A percentile compares a stretch with the other conserved stretches of the same genome.
phyloP scores from a whole-genome alignment of 2,888 invertebrate species.

The Chymomyza amoena region DNA sequence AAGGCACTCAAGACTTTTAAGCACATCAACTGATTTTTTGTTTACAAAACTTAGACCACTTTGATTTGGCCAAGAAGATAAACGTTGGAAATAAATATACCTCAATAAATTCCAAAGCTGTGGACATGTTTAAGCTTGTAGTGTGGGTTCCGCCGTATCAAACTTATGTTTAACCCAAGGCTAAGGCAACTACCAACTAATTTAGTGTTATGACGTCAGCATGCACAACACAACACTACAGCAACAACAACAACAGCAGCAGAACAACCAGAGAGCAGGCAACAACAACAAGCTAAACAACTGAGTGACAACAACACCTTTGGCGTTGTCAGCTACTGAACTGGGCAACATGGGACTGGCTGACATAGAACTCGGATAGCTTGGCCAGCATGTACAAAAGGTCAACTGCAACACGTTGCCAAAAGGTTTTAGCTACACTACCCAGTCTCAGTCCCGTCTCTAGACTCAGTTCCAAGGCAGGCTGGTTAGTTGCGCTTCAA shows the following conservation, averaged over 20 bases:
- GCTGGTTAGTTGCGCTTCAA: not conserved
- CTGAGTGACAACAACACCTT: not conserved
- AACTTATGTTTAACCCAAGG: not conserved
- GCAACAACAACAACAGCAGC: not conserved
- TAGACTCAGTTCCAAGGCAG: not conserved
- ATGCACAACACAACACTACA: not conserved
- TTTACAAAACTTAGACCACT: too few relatives aligned
- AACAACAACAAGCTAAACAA: slow-evolving; percentile 5
- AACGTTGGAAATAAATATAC: too few relatives aligned
- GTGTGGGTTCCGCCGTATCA: too few relatives aligned
- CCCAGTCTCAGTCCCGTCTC: not conserved
- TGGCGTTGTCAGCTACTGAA: slow-evolving; percentile 1
- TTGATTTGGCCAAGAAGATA: too few relatives aligned
- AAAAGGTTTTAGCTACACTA: slow-evolving; percentile 33
- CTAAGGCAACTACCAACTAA: slow-evolving; percentile 29
- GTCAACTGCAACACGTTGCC: slow-evolving; percentile 20
- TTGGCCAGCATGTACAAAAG: slow-evolving; percentile 2
- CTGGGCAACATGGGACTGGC: not conserved
- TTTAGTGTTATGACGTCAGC: slow-evolving; percentile 66
- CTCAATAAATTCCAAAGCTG: too few relatives aligned
- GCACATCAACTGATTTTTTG: too few relatives aligned
- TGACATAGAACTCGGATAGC: not conserved
- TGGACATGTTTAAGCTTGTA: not conserved
- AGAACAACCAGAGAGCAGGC: not conserved
- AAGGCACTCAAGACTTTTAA: too few relatives aligned